Percentiles rank a stretch among this genome's conserved stretches.
Evolutionary conservation across 2,113 vertebrate genomes (phyloP).

Genomic region (Bubo blakistoni): DNA sequence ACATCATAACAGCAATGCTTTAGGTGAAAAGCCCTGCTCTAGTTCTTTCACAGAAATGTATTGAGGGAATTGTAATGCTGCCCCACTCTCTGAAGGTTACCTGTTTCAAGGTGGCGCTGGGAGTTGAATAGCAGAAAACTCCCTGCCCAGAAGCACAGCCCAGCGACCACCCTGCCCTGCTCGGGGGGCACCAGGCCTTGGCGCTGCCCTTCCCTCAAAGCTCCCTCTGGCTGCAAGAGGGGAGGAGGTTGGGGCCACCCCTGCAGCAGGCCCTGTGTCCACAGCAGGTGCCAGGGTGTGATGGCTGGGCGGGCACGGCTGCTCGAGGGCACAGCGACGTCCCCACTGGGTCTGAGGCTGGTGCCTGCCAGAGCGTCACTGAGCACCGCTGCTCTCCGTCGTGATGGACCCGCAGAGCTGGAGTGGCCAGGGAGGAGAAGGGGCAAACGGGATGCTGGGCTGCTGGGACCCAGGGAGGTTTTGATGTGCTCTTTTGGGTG

Average conservation of each 20-base stretch:
- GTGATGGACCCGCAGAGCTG: accelerated
- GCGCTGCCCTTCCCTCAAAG: neutral
- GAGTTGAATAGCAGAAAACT: neutral
- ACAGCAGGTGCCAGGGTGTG: neutral
- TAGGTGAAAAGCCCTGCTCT: neutral
- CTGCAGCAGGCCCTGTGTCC: neutral
- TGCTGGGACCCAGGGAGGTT: neutral
- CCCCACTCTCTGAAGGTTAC: neutral
- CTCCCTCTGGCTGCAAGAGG: neutral
- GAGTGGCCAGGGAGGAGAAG: neutral
- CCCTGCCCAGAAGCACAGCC: neutral
- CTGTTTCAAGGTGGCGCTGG: neutral
- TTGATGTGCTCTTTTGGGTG: neutral
- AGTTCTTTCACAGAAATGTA: neutral
- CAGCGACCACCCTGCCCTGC: accelerated
- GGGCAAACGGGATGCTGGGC: neutral
- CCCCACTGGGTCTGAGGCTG: neutral
- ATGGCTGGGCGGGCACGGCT: neutral
- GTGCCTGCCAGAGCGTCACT: neutral
- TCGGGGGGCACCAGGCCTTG: neutral
- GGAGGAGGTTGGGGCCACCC: neutral
- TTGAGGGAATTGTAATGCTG: neutral
- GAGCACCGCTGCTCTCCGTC: accelerated
- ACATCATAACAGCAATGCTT: neutral
- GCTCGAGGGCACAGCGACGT: neutral